These are phyloP conservation scores for Cervus canadensis DNA, from an alignment of 2,113 vertebrate species.

Conservation along the genomic window DNA sequence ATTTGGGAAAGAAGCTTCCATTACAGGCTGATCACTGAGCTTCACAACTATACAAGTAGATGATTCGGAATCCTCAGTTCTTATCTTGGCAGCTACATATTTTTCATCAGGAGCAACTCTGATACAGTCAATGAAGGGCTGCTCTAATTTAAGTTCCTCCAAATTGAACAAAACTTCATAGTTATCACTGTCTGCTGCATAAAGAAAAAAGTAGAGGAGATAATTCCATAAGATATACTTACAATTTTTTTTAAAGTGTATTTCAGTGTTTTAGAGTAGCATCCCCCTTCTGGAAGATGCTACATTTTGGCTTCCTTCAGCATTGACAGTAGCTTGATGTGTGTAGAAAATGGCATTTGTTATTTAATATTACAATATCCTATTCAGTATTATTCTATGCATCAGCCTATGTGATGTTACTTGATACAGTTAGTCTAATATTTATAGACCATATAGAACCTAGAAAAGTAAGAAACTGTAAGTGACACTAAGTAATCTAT, in stretches of 20 bases:
- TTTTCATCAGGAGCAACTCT: slow-evolving; percentile 90
- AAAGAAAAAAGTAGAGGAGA: slow-evolving; percentile 27
- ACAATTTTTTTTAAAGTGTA: background rate
- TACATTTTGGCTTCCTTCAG: background rate
- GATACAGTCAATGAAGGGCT: slow-evolving; percentile 86
- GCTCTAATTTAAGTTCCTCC: slow-evolving; percentile 80
- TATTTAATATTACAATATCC: background rate
- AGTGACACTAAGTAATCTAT: background rate
- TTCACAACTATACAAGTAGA: slow-evolving; percentile 83
- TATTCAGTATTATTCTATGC: background rate
- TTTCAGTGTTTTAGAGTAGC: slow-evolving; percentile 9
- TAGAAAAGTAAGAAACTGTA: background rate
- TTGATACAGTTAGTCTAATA: background rate
- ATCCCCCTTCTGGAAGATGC: background rate
- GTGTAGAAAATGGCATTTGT: background rate
- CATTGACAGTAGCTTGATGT: background rate
- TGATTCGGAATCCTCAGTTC: slow-evolving; percentile 82
- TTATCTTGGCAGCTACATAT: slow-evolving; percentile 87
- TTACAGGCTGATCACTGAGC: slow-evolving; percentile 72
- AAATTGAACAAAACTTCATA: slow-evolving; percentile 77
- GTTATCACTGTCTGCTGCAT: slow-evolving; percentile 65
- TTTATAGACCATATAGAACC: background rate
- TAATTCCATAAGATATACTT: background rate
- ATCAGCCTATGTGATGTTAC: background rate
- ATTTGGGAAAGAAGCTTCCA: slow-evolving; percentile 83